phyloP scores from a whole-genome alignment of 1,140 invertebrate genomes.

The Metopolophium dirhodum region DNA sequence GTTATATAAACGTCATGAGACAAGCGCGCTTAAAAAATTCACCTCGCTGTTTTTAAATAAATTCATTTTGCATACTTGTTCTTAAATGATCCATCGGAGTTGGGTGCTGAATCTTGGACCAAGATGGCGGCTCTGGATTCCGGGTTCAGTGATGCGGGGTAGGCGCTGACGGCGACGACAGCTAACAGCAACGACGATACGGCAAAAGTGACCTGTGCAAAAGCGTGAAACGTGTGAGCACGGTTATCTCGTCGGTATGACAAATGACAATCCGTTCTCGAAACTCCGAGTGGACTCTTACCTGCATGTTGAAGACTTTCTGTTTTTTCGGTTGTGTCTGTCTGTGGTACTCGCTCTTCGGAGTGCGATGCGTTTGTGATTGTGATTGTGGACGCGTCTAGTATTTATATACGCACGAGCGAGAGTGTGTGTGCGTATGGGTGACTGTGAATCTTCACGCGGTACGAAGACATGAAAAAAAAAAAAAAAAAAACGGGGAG shows the following conservation, averaged over 20 bases:
- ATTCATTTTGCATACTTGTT: not conserved
- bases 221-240: not conserved
- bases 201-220: not conserved
- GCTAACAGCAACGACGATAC: not conserved
- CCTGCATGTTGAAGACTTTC: conserved; percentile 1
- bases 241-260: not conserved
- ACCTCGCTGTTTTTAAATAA: not conserved
- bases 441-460: not conserved
- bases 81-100: not conserved
- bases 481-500: not conserved
- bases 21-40: not conserved
- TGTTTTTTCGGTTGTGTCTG: not conserved
- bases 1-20: not conserved
- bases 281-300: not conserved
- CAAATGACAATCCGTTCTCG: not conserved
- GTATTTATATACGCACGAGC: not conserved
- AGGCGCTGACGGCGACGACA: not conserved
- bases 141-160: not conserved
- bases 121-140: not conserved
- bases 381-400: not conserved
- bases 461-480: not conserved
- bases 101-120: not conserved
- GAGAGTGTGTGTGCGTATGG: not conserved
- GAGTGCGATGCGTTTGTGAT: not conserved
- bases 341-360: not conserved